phyloP scores from a whole-genome alignment of 2,113 vertebrate species.

The Dolichotis patagonum region DNA sequence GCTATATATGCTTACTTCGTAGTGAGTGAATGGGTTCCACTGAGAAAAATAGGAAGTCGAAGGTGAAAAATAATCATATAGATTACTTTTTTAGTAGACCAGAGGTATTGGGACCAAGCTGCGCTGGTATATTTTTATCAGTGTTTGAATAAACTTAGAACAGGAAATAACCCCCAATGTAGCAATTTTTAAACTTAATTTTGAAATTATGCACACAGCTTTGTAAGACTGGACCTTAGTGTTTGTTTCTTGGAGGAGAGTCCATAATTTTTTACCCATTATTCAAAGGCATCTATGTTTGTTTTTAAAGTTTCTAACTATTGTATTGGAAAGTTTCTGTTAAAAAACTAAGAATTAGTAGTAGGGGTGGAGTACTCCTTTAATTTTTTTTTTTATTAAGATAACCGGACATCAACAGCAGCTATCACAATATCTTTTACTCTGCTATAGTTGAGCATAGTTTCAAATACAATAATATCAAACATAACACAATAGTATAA shows the following conservation, averaged over 20 bases:
- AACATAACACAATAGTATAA: no score
- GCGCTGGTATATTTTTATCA: neutral
- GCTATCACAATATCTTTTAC: no score
- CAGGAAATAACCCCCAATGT: neutral
- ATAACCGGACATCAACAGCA: no score
- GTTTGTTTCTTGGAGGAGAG: neutral
- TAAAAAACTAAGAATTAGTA: neutral
- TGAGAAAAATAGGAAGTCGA: neutral
- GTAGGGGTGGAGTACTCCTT: neutral
- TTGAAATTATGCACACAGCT: slow-evolving; percentile 32
- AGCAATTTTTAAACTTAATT: neutral
- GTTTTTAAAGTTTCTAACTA: neutral
- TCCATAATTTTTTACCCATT: neutral
- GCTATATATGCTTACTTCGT: neutral
- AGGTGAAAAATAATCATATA: neutral
- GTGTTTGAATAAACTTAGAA: slow-evolving; percentile 30
- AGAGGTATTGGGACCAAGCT: neutral
- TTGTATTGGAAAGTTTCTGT: slow-evolving; percentile 6
- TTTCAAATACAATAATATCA: no score
- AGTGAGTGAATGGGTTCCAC: neutral
- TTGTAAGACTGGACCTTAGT: neutral
- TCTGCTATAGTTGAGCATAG: no score
- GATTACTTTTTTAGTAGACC: neutral
- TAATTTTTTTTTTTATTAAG: no score
- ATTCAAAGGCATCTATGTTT: neutral